phyloP scores from a whole-genome alignment of 2,797 vertebrate genomes.

The Ispidina lecontei region DNA sequence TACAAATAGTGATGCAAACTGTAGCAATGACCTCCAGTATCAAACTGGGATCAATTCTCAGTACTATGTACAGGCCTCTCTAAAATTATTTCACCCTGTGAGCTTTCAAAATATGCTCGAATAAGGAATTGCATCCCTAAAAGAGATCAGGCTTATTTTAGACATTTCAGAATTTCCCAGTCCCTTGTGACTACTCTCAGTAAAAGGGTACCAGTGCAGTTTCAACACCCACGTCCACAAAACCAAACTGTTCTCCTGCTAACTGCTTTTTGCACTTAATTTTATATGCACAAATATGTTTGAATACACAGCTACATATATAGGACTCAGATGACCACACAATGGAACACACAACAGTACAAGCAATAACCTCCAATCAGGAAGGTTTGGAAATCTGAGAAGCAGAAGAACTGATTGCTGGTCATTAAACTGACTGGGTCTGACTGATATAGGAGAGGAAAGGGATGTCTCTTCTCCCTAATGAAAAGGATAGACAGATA shows the following conservation, averaged over 20 bases:
- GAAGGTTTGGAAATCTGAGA: conserved; percentile 9
- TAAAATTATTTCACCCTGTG: neutral
- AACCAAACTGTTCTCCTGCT: neutral
- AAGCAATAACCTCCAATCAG: neutral
- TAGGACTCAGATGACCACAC: accelerated
- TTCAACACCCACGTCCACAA: neutral
- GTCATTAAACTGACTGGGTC: conserved; percentile 60
- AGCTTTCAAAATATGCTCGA: neutral
- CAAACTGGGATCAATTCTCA: neutral
- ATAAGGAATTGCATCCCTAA: neutral
- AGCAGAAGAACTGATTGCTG: neutral
- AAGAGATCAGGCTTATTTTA: neutral
- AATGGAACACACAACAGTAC: neutral
- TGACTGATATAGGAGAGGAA: conserved; percentile 22
- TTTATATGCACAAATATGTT: neutral
- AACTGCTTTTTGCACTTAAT: neutral
- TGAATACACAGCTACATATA: neutral
- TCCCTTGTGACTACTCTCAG: neutral
- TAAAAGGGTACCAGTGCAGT: neutral
- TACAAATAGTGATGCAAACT: neutral
- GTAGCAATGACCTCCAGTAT: neutral
- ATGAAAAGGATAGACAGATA: conserved; percentile 73
- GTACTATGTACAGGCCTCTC: neutral
- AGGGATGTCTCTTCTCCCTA: conserved; percentile 43
- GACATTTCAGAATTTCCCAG: neutral